These are phyloP conservation scores for Esox masquinongy DNA, from an alignment of 2,797 vertebrate genomes.

Conservation along the genomic window DNA sequence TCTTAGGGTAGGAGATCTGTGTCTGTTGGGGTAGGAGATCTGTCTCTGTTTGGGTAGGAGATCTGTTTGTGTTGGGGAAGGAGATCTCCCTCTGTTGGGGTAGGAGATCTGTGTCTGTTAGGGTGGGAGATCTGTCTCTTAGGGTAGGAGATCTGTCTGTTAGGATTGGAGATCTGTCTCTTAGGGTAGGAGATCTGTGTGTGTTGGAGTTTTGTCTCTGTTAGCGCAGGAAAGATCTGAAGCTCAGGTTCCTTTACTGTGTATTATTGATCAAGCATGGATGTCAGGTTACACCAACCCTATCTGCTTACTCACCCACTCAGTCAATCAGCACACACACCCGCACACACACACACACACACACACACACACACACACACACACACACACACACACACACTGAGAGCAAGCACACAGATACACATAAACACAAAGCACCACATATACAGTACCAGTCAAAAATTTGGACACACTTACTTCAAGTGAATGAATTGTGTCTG, in stretches of 20 bases:
- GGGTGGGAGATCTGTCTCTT: neutral
- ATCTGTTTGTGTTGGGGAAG: too few species aligned
- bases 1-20: neutral
- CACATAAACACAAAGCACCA: neutral
- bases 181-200: neutral
- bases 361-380: neutral
- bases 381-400: slow-evolving; percentile 15
- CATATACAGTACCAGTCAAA: too few species aligned
- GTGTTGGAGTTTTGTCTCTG: neutral
- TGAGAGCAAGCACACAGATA: neutral
- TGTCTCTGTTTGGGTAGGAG: too few species aligned
- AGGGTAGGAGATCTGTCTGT: too few species aligned
- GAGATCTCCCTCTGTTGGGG: too few species aligned
- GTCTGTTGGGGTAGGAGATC: neutral
- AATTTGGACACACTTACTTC: too few species aligned
- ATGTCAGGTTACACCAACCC: slow-evolving; percentile 28
- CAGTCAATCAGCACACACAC: neutral
- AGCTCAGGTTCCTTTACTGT: slow-evolving; percentile 27
- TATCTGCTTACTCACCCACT: slow-evolving; percentile 34
- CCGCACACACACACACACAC: slow-evolving; percentile 4
- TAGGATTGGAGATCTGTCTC: neutral
- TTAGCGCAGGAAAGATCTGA: slow-evolving; percentile 16
- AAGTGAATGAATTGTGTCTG: too few species aligned
- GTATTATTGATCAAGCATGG: slow-evolving; percentile 38
- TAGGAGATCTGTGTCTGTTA: too few species aligned